Conservation (phyloP, 2,888 invertebrate species). For the Lepetodrilus schrolli region DNA sequence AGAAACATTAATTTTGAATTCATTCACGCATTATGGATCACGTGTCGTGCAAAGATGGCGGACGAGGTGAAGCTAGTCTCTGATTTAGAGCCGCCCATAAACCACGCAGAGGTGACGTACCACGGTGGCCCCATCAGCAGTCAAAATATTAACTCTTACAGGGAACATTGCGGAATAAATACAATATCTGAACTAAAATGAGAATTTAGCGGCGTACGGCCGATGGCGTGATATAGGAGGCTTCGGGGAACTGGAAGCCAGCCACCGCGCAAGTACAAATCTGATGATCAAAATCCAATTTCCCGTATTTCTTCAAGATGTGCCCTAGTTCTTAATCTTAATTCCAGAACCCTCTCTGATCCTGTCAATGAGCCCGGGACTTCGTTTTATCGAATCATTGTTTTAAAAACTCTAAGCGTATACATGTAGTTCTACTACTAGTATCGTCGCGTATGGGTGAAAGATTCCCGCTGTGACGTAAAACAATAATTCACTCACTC, state of each 20-base stretch:
- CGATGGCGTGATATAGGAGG: background rate
- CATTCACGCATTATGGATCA: slow-evolving; percentile 16
- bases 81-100: slow-evolving; percentile 20
- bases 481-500: no score
- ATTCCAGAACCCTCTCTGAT: no score
- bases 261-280: background rate
- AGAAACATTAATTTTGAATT: slow-evolving; percentile 27
- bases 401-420: no score
- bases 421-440: no score
- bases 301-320: no score
- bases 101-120: slow-evolving; percentile 2
- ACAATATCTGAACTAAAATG: slow-evolving; percentile 25
- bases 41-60: slow-evolving; percentile 8
- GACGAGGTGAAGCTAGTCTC: background rate
- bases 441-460: no score
- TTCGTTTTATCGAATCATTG: no score
- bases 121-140: slow-evolving; percentile 15
- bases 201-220: background rate
- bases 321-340: no score
- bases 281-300: background rate
- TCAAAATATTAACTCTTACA: slow-evolving; percentile 28
- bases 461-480: no score
- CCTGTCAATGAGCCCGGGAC: no score
- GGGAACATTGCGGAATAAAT: slow-evolving; percentile 24
- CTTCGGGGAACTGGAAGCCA: background rate